Evolutionary conservation across 2,113 vertebrate species (phyloP), one percentile per base, ranked within the genome.

Genomic region (Chloroceryle aenea): DNA sequence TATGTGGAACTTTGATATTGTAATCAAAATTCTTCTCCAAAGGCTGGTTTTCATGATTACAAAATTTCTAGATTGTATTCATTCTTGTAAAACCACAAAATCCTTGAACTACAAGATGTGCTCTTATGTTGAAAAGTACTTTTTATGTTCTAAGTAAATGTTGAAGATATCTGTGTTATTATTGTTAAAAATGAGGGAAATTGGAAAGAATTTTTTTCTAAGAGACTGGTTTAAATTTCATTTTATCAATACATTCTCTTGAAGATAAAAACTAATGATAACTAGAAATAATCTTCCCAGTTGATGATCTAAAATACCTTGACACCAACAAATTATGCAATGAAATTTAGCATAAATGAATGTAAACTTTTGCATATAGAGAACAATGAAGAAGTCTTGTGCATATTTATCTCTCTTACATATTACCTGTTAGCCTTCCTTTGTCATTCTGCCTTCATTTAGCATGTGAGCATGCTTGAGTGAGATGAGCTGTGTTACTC

Each of bases 1-100:
- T 69, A 14, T 62, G 71, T 73, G 45, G 25, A 48, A 20, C 89
- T 83, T 90, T 74, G 75, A 87, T 85, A 47, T 13, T 84, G 14
- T 69, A 40, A 73, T 82, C 22, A 76, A 55, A 93, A 59, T 84
- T 69, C 6, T 90, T 72, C 78, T 83, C 59, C 88, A 52, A 93
- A 84, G 59, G 27, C 20, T 77, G 38, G 82, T 89, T 85, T 89
- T 84, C 25, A 18, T 82, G 29, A 75, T 56, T 50, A 64, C 53
- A 36, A 73, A 50, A 47, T 78, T 53, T 75, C 18, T 83, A 21
- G 22, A 27, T 63, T 85, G 29, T 36, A 32, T 45, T 84, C 3
- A 3, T 64, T 53, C 34, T 53, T 61, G 19, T 87, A 91, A 78
- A 78, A 17, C 5, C 58, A 56, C 2, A 2, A 75, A 75, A 89